Base-by-base conservation (phyloP, 1,140 invertebrate species). In the Bombus picipes region DNA sequence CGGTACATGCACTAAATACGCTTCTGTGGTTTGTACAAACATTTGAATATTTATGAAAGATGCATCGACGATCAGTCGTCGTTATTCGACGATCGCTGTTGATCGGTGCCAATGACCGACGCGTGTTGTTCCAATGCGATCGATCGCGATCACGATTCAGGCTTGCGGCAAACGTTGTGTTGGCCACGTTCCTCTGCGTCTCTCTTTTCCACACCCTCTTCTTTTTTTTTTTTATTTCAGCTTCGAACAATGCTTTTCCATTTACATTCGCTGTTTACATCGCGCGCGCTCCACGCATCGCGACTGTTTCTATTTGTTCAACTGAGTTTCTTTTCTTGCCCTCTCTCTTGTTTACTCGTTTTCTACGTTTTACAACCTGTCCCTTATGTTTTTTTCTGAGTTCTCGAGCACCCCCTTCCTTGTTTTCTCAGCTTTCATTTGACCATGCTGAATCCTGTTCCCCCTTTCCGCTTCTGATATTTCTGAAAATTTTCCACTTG, bases 41-140 rank as follows among this genome's bases (percentile, higher is more conserved):
- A 86, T 89, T 86, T 89, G 88, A 89, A 89, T 89, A 89, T 89
- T 89, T 89, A 89, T 89, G 88, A 86, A 86, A 74, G 75, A 74
- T 83, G 77, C 78, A 76, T 75, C 59, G 37, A 41, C 68, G 66
- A 73, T 57, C 57, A 41, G 47, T 41, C n/a, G 78, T 62, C 57
- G n/a, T 47, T 73, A 70, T 85, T 85, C 57, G 13, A 80, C 59
- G 62, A 78, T 37, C 66, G 72, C 18, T 25, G 53, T 62, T n/a
- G 76, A 88, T 82, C 78, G 83, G 53, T 79, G 43, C 34, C 59
- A 65, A 73, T 88, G 41, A 62, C 22, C 37, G 12, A 39, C 6
- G 18, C 32, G 37, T 37, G 32, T 80, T 43, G 65, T 37, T 77
- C n/a, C 37, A 8, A 12, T 28, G 28, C 39, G 32, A 80, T 72